Base-by-base conservation (phyloP, 2,797 vertebrate species). In the Sebastes oblongus region DNA sequence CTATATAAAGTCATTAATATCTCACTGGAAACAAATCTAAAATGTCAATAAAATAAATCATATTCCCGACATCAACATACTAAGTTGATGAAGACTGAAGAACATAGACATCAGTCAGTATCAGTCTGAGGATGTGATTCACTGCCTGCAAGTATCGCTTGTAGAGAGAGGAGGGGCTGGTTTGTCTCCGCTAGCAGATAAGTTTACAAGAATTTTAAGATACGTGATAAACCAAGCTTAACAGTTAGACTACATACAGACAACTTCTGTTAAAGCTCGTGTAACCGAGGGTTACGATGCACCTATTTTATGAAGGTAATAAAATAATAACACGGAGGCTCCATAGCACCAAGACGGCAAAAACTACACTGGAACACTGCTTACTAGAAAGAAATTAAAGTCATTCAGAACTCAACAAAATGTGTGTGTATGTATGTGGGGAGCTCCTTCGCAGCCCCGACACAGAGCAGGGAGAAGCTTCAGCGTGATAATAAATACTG, bases 221-320 rank as follows among this genome's bases (percentile, higher is more conserved):
- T 52, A 20, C 20, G 20, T 52, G 50, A 0, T 0, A 52, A 52
- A 52, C 50, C 1, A n/a, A 52, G 50, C 8, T 0, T 0, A 52
- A 52, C 50, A 52, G 20, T 52, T 52, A n/a, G 50, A 52, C 20
- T 52, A 10, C 50, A 52, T n/a, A n/a, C 50, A 20, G 50, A 52
- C 50, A 20, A 3, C 50, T 52, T 52, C 20, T 52, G 50, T 52
- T 52, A n/a, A n/a, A 52, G 50, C 50, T 52, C 0, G 50, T 8
- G 50, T 52, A n/a, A 8, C 50, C 20, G 20, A 52, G 50, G 18
- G 20, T 52, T 20, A 20, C 8, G 20, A 20, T n/a, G 50, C 50
- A 52, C 8, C 50, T 52, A 46, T n/a, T 20, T 52, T 0, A n/a
- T 52, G 50, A 52, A 52, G 20, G 50, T 2, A 52, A 52, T 52